Evolutionary conservation across 2,113 vertebrate genomes (phyloP), one percentile per base, ranked within the genome.

Genomic region (Polypterus bichir): DNA sequence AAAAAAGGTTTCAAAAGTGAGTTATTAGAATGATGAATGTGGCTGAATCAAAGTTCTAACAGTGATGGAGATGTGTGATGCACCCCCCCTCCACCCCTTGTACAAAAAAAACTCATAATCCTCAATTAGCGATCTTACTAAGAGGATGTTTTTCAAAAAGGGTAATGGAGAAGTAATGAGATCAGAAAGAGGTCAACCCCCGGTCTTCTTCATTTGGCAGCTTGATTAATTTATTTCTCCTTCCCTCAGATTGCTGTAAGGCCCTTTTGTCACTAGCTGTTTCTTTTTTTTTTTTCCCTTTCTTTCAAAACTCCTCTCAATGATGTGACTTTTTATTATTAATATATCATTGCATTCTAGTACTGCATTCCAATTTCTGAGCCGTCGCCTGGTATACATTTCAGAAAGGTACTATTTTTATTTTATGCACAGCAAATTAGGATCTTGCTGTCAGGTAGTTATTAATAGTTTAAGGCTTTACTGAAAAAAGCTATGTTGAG

Each of bases 181-280:
- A 87, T 89, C 89, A 89, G 81, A 81, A 85, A 84, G 83, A 88
- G 91, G 90, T 92, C 91, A 92, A 78, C 76, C 72, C 67, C 76
- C 76, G 78, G 85, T 77, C 80, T 86, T 89, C 83, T 90, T 86
- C 70, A 51, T 87, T 85, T 92, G 91, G 87, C 88, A 89, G 87
- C 67, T 89, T 93, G 91, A 97, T 94, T 93, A 93, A 93, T 94
- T 92, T 85, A 86, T 90, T 84, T 85, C 85, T 88, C 85, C 83
- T 87, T 85, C 81, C 76, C 74, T 84, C 77, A 79, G 81, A 86
- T 87, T 80, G 84, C 88, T 89, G 75, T 79, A 71, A 88, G 86
- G 83, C 78, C 80, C 81, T 87, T 87, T 84, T 86, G 88, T 88
- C 85, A 85, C 84, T 82, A 69, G 60, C 65, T 79, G 77, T 76